phyloP scores from a whole-genome alignment of 2,797 vertebrate species.

The Alfaro cultratus region DNA sequence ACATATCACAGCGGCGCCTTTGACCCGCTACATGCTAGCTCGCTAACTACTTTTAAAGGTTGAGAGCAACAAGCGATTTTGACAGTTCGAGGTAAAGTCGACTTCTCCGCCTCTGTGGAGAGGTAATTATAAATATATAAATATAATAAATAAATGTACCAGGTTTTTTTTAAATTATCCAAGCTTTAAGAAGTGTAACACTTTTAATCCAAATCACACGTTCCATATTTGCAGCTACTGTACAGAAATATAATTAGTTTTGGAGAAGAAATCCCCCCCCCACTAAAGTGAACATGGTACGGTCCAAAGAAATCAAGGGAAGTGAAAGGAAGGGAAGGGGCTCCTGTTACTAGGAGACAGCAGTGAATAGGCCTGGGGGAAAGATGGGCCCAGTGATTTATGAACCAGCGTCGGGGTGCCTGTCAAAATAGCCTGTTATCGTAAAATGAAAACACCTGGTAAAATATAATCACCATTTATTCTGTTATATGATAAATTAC shows the following conservation, averaged over 20 bases:
- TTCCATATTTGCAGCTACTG: rapidly evolving
- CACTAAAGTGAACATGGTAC: slow-evolving; percentile 70
- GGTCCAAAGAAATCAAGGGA: slow-evolving; percentile 67
- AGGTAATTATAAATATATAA: background rate
- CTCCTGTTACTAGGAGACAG: slow-evolving; percentile 83
- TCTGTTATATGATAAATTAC: background rate
- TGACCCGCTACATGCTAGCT: slow-evolving; percentile 54
- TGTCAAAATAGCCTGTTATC: slow-evolving; percentile 46
- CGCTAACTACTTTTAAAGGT: slow-evolving; percentile 78
- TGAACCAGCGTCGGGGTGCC: slow-evolving; percentile 64
- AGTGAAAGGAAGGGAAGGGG: slow-evolving; percentile 54
- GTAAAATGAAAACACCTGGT: slow-evolving; percentile 18
- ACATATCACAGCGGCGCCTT: slow-evolving; percentile 18
- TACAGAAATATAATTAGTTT: background rate
- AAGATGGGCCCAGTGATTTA: slow-evolving; percentile 76
- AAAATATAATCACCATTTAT: slow-evolving; percentile 1
- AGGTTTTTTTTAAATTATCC: rapidly evolving
- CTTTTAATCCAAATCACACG: rapidly evolving
- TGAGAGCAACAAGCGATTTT: slow-evolving; percentile 83
- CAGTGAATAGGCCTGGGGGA: slow-evolving; percentile 72
- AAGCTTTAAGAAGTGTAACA: rapidly evolving
- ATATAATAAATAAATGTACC: background rate
- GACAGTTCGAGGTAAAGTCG: slow-evolving; percentile 75
- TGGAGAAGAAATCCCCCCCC: background rate
- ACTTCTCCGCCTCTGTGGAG: slow-evolving; percentile 26